Evolutionary conservation across 2,888 invertebrate genomes (phyloP), one percentile per base, ranked within the genome.

Genomic region (Scaptomyza polygonia): DNA sequence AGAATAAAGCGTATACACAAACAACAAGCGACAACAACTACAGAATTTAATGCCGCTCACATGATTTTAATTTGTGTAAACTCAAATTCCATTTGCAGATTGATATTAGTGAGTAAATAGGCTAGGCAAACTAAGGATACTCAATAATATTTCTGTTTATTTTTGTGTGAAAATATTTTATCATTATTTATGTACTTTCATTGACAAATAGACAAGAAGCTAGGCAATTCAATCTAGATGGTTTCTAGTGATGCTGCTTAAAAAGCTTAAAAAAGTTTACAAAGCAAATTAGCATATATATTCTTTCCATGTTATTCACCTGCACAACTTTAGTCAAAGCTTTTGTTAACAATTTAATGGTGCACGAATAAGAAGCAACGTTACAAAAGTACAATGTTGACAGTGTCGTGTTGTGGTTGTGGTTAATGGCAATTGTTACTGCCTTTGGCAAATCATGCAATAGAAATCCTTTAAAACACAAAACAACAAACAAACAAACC

Each of bases 41-140:
- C 8, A 1, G 7, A 76, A 68, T 83, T 82, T 58, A 76, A 67
- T 78, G 67, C 43, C 54, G 56, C 59, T 74, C 68, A 79, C 74
- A 79, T 56, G 68, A 71, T 79, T 77, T 81, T 77, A 72, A 74
- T 83, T 84, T 81, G 68, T 82, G 77, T 70, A 65, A 83, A 83
- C 81, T 86, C 87, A 84, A 84, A 81, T 83, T 67, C 64, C 71
- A 84, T 81, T 86, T 84, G 47, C 54, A 64, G 42, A 48, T 29
- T 27, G n/a, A 59, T 32, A 51, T 36, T 18, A 39, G 32, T 18
- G 1, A 45, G 27, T 53, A 36, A 49, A 39, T 16, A 3, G 16
- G 8, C 8, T 16, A 18, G 6, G 9, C 8, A 7, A 18, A 9
- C 58, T 43, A 2, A 2, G 3, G 55, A 63, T 29, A 30, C 54